Evolutionary conservation across 2,113 vertebrate genomes (phyloP), one percentile per base, ranked within the genome.

Genomic region (Bucco capensis): DNA sequence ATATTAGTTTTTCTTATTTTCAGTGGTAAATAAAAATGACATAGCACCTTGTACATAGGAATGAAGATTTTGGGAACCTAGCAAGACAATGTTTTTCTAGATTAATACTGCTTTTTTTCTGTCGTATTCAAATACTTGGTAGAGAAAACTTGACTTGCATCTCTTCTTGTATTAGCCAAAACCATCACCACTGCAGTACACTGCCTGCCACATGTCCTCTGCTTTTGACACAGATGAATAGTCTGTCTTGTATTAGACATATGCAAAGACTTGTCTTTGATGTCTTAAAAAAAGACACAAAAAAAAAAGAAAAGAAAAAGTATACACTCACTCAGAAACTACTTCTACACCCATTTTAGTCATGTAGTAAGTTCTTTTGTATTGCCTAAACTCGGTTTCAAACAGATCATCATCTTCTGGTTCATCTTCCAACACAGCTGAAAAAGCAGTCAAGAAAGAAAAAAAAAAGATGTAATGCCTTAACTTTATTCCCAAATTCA

Each of bases 311-410:
- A 33, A 31, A 56, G 24, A 14, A 19, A 16, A 15, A 30, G 6
- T 10, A 93, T 62, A 72, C 25, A 98, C 99, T 96, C 96, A 99
- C 99, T 99, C 99, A 61, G 99, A 99, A 71, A 99, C 99, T 61
- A 99, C 97, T 85, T 99, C 99, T 93, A 99, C 98, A 1, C 97
- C 99, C 98, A 99, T 99, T 97, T 99, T 99, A 74, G 98, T 98
- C 99, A 99, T 99, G 87, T 99, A 99, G 87, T 99, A 99, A 10
- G 98, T 98, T 95, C 99, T 98, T 88, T 99, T 99, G 96, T 99
- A 99, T 90, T 99, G 99, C 86, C 98, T 98, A 95, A 99, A 99
- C 95, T 99, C 99, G 0, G 99, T 98, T 96, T 99, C 99, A 97
- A 99, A 99, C n/a, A 99, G 95, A 83, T 99, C 99, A 28, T 99